Percentiles rank a stretch among this genome's conserved stretches.
Evolutionary conservation across 2,113 vertebrate species (phyloP).

Genomic region (Prochilodus magdalenae): DNA sequence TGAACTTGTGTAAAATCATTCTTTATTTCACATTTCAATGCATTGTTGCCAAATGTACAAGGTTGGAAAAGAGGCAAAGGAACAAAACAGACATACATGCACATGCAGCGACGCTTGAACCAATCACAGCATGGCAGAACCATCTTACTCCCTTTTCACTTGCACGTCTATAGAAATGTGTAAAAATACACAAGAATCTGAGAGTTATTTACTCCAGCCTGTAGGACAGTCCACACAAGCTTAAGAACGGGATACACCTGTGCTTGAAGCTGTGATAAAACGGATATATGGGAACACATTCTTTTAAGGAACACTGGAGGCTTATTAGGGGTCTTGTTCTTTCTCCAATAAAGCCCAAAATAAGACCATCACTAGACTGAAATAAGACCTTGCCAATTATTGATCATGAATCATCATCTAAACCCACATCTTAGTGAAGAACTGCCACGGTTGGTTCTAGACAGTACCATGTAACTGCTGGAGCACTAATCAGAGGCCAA

Average conservation of each 20-base stretch:
- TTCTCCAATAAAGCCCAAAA: too few species aligned
- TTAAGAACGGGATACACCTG: neutral
- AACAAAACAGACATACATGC: constrained; percentile 63
- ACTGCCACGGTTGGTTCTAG: too few species aligned
- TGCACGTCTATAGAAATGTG: neutral
- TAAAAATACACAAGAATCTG: neutral
- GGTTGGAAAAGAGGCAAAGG: constrained; percentile 52
- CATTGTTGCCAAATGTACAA: constrained; percentile 61
- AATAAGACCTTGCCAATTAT: too few species aligned
- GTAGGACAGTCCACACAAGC: neutral
- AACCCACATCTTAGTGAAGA: too few species aligned
- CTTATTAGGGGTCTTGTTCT: too few species aligned
- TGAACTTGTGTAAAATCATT: constrained; percentile 70
- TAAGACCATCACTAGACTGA: too few species aligned
- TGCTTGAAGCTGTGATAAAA: neutral
- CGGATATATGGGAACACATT: too few species aligned
- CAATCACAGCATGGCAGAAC: constrained; percentile 18
- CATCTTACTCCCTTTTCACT: neutral
- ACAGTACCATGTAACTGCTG: too few species aligned
- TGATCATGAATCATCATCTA: too few species aligned
- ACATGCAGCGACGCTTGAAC: constrained; percentile 55
- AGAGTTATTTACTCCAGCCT: neutral
- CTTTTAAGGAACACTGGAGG: too few species aligned
- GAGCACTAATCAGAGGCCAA: too few species aligned
- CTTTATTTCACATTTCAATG: constrained; percentile 77